Evolutionary conservation across 2,113 vertebrate species (phyloP).

Genomic region (Pseudorectes ferrugineus): DNA sequence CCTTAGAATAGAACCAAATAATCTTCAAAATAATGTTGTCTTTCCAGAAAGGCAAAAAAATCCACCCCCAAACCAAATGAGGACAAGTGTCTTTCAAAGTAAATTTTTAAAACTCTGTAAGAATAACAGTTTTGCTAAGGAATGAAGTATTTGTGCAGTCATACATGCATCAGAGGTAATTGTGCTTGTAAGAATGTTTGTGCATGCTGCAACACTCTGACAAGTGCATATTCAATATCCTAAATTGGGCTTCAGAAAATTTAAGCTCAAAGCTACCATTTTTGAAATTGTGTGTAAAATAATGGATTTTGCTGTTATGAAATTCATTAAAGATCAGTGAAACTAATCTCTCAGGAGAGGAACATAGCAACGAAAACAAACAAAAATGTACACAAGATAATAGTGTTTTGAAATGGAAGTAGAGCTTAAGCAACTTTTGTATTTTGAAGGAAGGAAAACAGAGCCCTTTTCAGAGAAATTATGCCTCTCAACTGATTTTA

Average conservation of each 20-base stretch:
- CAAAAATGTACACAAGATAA: background rate
- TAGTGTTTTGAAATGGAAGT: background rate
- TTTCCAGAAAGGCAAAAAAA: background rate
- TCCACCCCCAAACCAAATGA: fast-evolving
- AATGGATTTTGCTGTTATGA: background rate
- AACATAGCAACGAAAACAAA: background rate
- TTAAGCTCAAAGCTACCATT: background rate
- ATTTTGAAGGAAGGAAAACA: conserved; percentile 26
- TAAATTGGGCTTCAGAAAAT: background rate
- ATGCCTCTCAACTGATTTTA: background rate
- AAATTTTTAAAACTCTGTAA: background rate
- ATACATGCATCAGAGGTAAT: background rate
- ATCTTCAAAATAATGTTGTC: background rate
- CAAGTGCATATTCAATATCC: background rate
- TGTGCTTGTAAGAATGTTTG: background rate
- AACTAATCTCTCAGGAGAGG: background rate
- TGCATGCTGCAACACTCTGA: background rate
- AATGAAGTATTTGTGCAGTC: background rate
- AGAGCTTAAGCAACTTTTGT: background rate
- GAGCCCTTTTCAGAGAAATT: background rate
- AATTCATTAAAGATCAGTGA: background rate
- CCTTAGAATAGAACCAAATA: background rate
- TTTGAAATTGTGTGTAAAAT: background rate
- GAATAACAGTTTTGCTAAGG: background rate
- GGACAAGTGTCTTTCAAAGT: background rate